phyloP scores from a whole-genome alignment of 2,797 vertebrate species.

The Cichlasoma orientale region DNA sequence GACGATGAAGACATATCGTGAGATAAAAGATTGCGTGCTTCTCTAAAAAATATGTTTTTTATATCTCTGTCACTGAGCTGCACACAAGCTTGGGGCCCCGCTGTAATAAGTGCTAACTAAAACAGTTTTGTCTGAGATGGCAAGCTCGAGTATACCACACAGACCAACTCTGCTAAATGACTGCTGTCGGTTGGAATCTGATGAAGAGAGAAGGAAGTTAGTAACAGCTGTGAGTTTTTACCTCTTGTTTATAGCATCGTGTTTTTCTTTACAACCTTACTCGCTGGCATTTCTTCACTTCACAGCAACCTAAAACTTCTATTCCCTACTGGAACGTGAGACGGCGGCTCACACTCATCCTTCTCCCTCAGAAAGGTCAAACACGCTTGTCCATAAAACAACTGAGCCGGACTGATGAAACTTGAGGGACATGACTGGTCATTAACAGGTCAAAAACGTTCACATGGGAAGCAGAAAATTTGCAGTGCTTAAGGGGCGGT shows the following conservation, averaged over 20 bases:
- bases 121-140: neutral
- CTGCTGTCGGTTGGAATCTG: neutral
- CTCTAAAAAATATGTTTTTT: fast-evolving
- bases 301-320: neutral
- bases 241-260: neutral
- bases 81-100: neutral
- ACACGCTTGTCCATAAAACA: neutral
- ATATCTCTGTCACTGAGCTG: neutral
- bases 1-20: neutral
- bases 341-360: neutral
- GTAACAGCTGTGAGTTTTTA: neutral
- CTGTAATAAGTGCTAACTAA: neutral
- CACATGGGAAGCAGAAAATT: conserved; percentile 18
- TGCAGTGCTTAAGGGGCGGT: neutral
- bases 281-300: neutral
- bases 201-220: neutral
- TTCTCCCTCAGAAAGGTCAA: neutral
- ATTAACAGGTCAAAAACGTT: conserved; percentile 9
- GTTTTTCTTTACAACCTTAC: neutral
- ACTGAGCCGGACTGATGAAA: neutral
- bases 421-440: neutral
- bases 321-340: neutral
- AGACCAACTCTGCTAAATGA: neutral
- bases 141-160: neutral
- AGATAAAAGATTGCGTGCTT: neutral